These are phyloP conservation scores for Columbina picui DNA, from an alignment of 2,113 vertebrate genomes.

Conservation along the genomic window DNA sequence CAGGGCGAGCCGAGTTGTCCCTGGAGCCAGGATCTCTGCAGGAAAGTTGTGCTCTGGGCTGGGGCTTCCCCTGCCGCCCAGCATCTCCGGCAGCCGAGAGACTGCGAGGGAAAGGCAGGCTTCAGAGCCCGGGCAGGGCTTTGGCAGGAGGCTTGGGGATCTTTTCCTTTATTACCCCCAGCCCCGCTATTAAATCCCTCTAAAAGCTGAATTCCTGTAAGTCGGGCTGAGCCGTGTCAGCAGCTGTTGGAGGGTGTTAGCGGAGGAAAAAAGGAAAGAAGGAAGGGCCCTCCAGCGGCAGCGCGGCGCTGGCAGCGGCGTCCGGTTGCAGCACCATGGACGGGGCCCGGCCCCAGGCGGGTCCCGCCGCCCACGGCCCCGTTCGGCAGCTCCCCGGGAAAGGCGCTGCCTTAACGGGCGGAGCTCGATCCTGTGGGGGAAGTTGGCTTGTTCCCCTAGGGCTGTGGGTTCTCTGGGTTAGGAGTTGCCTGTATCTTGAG, in stretches of 20 bases:
- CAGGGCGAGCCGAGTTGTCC: background rate
- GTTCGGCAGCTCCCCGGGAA: background rate
- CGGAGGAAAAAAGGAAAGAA: too few species aligned
- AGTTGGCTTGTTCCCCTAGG: background rate
- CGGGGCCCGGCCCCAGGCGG: background rate
- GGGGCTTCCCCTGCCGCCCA: background rate
- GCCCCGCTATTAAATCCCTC: background rate
- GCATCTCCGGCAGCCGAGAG: background rate
- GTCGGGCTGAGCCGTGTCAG: background rate
- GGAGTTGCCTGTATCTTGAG: background rate
- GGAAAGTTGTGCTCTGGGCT: background rate
- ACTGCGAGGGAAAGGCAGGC: background rate
- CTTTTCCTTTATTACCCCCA: background rate
- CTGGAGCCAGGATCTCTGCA: background rate
- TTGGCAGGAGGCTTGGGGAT: background rate
- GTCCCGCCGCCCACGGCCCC: background rate
- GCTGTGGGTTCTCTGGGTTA: background rate
- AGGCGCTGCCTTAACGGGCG: background rate
- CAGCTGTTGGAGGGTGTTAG: background rate
- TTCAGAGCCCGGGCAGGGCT: background rate
- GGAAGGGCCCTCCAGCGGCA: fast-evolving
- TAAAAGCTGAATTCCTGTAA: background rate
- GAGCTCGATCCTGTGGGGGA: background rate
- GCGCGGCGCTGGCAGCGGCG: background rate
- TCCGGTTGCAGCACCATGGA: background rate